These are phyloP conservation scores for Heliconius aoede DNA, from an alignment of 2,888 invertebrate genomes.

Conservation along the genomic window DNA sequence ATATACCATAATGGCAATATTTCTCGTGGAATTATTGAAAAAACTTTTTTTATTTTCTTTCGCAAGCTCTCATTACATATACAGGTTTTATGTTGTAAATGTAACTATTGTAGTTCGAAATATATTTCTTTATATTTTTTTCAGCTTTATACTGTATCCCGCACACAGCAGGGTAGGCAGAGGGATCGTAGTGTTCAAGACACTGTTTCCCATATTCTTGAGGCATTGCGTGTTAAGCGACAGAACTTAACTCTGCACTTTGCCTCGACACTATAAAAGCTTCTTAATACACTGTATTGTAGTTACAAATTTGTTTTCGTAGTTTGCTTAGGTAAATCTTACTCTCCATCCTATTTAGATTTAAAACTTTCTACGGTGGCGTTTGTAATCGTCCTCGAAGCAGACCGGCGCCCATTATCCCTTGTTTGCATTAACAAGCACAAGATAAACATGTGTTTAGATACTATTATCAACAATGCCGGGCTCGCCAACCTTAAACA, in stretches of 20 bases:
- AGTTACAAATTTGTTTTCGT: not conserved
- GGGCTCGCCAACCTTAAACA: conserved; percentile 26
- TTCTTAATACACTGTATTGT: not conserved
- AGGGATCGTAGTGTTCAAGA: not conserved
- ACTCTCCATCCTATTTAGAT: conserved; percentile 13
- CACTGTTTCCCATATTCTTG: not conserved
- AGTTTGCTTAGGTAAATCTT: not conserved
- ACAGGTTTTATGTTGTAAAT: not conserved
- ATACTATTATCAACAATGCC: conserved; percentile 32
- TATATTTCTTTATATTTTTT: not conserved
- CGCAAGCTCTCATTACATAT: not conserved
- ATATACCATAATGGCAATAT: conserved; percentile 7
- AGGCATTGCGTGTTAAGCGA: too few relatives aligned
- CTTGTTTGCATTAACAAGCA: conserved; percentile 37
- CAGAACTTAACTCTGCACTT: too few relatives aligned
- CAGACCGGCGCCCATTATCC: conserved; percentile 30
- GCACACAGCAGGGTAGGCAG: not conserved
- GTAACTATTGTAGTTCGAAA: not conserved
- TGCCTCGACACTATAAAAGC: not conserved
- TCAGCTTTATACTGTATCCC: not conserved
- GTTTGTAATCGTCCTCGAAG: conserved; percentile 28
- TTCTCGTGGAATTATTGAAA: conserved; percentile 5
- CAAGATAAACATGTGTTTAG: conserved; percentile 39
- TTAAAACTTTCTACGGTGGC: not conserved
- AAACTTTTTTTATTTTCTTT: conserved; percentile 2